Base-by-base conservation (phyloP, 2,113 vertebrate species). In the Cacatua alba region DNA sequence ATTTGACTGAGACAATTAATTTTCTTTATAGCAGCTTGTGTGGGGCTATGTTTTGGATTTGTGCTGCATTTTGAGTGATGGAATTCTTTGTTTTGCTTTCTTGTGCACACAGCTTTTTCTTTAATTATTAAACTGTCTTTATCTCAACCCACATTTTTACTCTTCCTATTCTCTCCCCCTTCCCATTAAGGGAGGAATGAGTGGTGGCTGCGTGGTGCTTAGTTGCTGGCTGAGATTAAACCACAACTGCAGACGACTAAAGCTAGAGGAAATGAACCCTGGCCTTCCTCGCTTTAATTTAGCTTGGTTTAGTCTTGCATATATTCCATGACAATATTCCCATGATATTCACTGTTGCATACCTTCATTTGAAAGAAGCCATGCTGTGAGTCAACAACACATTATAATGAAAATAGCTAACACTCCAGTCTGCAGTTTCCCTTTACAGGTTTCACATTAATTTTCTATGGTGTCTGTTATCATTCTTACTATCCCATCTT, bases 171-270 rank as follows among this genome's bases (percentile, higher is more conserved):
- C 37, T 43, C 51, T 52, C 23, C 4, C 23, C 5, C 1, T 7
- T 53, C 53, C 16, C 13, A 25, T 39, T 25, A 4, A 15, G 18
- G 4, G 8, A 17, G 15, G 12, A 78, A 17, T 6, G 17, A 48
- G 19, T 0, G 1, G 13, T 1, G 1, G 13, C 17, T 74, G 9
- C 10, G 8, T 28, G 15, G 23, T n/a, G 31, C 2, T 62, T 31
- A 53, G 25, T 31, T 75, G 29, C 25, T 26, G 26, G 7, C 12
- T 75, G 46, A n/a, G 10, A 10, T 81, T 62, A 49, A 81, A 62
- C 10, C 5, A 37, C 49, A 64, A 33, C 21, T 46, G 7, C 53
- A 83, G 35, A 33, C 15, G 63, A 21, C 17, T 79, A 13, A 57
- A 35, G 6, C 33, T 24, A 13, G 15, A 4, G 46, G 14, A 72